Evolutionary conservation across 2,113 vertebrate species (phyloP).

Genomic region (Hyperopisus bebe): DNA sequence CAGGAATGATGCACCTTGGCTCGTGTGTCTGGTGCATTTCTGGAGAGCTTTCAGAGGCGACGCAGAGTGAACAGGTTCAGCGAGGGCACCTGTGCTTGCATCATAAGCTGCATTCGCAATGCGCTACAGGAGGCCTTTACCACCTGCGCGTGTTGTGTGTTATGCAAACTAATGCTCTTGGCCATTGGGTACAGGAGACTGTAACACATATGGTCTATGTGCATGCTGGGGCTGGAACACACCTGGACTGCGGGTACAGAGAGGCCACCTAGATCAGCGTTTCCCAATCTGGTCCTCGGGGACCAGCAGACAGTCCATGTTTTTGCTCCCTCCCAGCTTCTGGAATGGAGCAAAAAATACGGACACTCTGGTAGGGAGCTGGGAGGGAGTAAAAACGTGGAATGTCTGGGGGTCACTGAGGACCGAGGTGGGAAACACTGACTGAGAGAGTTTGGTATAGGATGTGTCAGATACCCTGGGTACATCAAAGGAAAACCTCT

Average conservation of each 20-base stretch:
- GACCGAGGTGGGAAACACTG: not conserved
- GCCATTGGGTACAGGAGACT: not conserved
- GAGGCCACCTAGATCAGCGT: not conserved
- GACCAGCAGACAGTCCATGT: no score
- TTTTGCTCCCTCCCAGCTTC: not conserved
- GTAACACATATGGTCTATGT: not conserved
- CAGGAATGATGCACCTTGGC: not conserved
- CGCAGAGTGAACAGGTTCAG: not conserved
- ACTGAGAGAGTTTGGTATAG: not conserved
- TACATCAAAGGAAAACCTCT: not conserved
- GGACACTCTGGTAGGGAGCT: not conserved
- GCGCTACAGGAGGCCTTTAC: not conserved
- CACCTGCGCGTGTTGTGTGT: not conserved
- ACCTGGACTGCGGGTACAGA: not conserved
- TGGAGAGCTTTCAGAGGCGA: not conserved
- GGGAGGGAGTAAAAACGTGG: not conserved
- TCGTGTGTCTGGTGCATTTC: not conserved
- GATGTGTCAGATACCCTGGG: not conserved
- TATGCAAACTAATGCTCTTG: not conserved
- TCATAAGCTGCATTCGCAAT: no score
- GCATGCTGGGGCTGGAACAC: not conserved
- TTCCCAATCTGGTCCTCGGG: no score
- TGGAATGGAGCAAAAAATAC: not conserved
- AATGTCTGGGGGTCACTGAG: not conserved
- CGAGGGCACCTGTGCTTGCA: not conserved